These are phyloP conservation scores for Pachycephus smyrnensis DNA, from an alignment of 2,888 invertebrate genomes.

Conservation along the genomic window DNA sequence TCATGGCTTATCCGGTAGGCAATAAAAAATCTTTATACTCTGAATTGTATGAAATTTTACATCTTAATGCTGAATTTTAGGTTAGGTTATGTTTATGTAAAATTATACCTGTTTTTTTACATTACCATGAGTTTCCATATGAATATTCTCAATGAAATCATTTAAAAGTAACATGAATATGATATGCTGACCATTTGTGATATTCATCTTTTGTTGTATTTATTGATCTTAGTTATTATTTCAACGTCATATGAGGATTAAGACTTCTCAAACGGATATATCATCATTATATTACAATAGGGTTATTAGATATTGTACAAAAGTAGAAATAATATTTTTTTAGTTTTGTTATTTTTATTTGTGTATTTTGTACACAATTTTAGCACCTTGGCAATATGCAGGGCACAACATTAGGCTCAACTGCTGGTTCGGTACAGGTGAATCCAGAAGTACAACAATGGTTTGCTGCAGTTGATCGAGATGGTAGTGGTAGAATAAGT, in stretches of 20 bases:
- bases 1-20: conserved; percentile 6
- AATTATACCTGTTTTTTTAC: too few species aligned
- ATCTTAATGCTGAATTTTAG: background rate
- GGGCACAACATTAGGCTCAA: conserved; percentile 41
- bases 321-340: background rate
- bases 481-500: conserved; percentile 85
- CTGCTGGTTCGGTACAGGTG: conserved; percentile 50
- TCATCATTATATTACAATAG: background rate
- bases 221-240: background rate
- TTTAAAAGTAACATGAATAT: background rate
- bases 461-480: conserved; percentile 87
- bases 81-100: background rate
- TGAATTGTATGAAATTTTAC: background rate
- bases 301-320: background rate
- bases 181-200: background rate
- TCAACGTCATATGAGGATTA: background rate
- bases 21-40: background rate
- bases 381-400: conserved; percentile 26
- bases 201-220: background rate
- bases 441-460: conserved; percentile 85
- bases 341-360: background rate
- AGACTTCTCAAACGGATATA: background rate
- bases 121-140: too few species aligned
- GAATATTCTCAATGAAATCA: too few species aligned
- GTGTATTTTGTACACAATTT: conserved; percentile 15